Evolutionary conservation across 1,140 invertebrate genomes (phyloP), one percentile per base, ranked within the genome.

Genomic region (Eueides isabella): DNA sequence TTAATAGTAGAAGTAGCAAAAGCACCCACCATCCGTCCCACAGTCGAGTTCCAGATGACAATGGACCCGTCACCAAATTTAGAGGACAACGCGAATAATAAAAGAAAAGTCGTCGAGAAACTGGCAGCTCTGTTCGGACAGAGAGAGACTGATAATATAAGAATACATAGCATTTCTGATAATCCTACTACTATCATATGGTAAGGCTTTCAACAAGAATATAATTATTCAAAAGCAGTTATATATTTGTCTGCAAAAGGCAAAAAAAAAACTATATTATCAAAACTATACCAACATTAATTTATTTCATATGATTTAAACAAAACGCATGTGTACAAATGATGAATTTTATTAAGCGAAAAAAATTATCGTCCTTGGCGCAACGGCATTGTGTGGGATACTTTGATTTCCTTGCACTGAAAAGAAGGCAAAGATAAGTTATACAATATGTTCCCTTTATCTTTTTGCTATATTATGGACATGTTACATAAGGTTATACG

Each of bases 41-140:
- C 82, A 88, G 96, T 88, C 94, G 95, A 86, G 81, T 97, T 98
- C 83, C 96, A 95, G 64, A 96, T 98, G 94, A 97, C 95, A 1
- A 86, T 99, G 76, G 96, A 96, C 26, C 94, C 96, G 0, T 97
- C 96, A 85, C 94, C 97, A 5, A 90, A 94, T 2, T 97, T 99
- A 71, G 95, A 95, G 5, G 93, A 95, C 65, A 96, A 95, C 71
- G 95, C 97, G 0, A 82, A 89, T 14, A 92, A 95, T 84, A 96
- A 97, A 85, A 94, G 96, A 4, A 96, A 96, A 81, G 96, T 98
- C 79, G 94, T 98, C 3, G 96, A 97, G 85, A 97, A 96, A 74
- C 85, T 98, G 62, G 94, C 95, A 0, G 94, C 95, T 30, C 83
- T 98, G 1, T 98, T 98, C 83, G 95, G 95, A 7, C 97, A 98